Conservation (phyloP, 2,797 vertebrate species). For the Muscicapa striata region DNA sequence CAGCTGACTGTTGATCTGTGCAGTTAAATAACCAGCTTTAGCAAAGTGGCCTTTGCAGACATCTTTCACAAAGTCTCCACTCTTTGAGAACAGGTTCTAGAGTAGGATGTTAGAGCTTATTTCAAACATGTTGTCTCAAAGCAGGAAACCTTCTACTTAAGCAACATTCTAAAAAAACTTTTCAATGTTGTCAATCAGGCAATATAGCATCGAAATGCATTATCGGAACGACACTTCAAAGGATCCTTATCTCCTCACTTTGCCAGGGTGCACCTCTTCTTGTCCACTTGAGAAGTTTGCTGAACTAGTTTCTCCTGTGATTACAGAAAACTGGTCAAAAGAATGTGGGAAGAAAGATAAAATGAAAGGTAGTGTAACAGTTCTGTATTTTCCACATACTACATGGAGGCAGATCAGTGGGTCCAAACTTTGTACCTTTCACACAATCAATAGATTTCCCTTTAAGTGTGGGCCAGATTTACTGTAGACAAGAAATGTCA, state of each 20-base stretch:
- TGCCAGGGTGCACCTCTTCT: constrained; percentile 85
- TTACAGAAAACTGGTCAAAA: constrained; percentile 79
- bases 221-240: constrained; percentile 84
- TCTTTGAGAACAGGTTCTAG: background rate
- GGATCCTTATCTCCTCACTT: constrained; percentile 78
- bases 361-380: constrained; percentile 45
- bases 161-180: background rate
- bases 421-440: background rate
- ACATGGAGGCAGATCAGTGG: background rate
- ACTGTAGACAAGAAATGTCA: background rate
- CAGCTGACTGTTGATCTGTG: background rate
- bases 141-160: background rate
- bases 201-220: constrained; percentile 83
- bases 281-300: constrained; percentile 84
- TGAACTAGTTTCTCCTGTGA: constrained; percentile 79
- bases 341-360: constrained; percentile 78
- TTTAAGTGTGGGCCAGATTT: background rate
- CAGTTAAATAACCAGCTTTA: background rate
- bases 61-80: background rate
- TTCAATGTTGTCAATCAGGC: constrained; percentile 70
- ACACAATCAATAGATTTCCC: background rate
- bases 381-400: background rate
- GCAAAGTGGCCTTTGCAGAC: background rate
- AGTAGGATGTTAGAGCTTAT: background rate
- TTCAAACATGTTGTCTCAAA: background rate